Base-by-base conservation (phyloP, 2,113 vertebrate genomes). In the Rhea americana region DNA sequence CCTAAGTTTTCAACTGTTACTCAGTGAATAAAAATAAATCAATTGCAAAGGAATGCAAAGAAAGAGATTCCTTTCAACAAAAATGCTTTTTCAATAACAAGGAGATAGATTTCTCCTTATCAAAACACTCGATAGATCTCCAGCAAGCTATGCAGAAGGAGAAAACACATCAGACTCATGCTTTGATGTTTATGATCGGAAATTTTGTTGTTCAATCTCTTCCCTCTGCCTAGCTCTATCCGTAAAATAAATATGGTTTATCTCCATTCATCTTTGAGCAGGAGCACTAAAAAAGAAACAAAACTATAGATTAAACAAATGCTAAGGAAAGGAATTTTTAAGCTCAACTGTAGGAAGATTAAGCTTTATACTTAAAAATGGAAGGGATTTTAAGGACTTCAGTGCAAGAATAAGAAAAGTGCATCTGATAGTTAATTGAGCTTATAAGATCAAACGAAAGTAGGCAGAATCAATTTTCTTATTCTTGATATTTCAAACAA, bases 191-290 rank as follows among this genome's bases (percentile, higher is more conserved):
- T 26, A 6, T 10, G 24, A 85, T 14, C 1, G 0, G 45, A 66
- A 90, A 87, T 84, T 65, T 41, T 82, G 68, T 32, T 90, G 62
- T 66, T 84, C 68, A 91, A 68, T 16, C 61, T 39, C 71, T 41
- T 1, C 55, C 66, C 61, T 83, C 50, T 28, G 3, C 35, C 59
- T 37, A 3, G 17, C 82, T 90, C 67, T 11, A 82, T 76, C 19
- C 30, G 91, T 79, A 22, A 92, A 93, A 86, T 81, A 85, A 75
- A 81, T 43, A 81, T 5, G 65, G 50, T 32, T 93, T 61, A 70
- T 62, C 58, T 41, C 45, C 45, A 62, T 45, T 76, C 28, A 62
- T 63, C 71, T 66, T 58, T n/a, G 24, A 90, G n/a, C 22, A 90
- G 43, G 67, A 68, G 17, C 32, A 63, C 7, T 15, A 16, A 61